Percentiles rank a stretch among this genome's conserved stretches.
Evolutionary conservation across 2,888 invertebrate species (phyloP).

Genomic region (Hypolimnas misippus): DNA sequence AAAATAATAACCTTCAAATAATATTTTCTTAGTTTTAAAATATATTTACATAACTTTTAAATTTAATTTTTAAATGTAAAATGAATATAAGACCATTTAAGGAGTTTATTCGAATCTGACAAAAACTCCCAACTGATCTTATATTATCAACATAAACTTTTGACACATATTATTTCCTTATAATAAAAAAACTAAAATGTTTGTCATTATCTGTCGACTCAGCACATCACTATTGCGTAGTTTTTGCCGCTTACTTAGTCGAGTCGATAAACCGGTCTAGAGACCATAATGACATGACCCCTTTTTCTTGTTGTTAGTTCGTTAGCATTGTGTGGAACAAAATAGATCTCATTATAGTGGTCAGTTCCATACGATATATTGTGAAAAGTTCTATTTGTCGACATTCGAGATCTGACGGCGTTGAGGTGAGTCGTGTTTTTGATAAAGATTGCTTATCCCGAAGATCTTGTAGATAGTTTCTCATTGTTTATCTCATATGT

Average conservation of each 20-base stretch:
- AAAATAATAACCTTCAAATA: too few species aligned
- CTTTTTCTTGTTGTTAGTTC: constrained; percentile 15
- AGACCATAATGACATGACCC: constrained; percentile 35
- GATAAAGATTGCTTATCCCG: constrained; percentile 10
- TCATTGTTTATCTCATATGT: not conserved
- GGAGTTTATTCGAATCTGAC: too few species aligned
- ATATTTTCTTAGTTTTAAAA: too few species aligned
- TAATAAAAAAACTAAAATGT: constrained; percentile 2
- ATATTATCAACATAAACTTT: not conserved
- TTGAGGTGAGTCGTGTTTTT: constrained; percentile 55
- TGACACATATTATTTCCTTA: not conserved
- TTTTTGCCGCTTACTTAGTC: constrained; percentile 33
- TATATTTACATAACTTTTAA: too few species aligned
- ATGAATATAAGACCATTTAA: too few species aligned
- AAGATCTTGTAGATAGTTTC: not conserved
- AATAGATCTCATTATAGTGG: constrained; percentile 40
- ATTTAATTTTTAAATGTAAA: too few species aligned
- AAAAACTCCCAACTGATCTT: not conserved
- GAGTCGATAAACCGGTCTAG: constrained; percentile 42
- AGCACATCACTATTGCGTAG: constrained; percentile 29
- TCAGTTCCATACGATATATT: constrained; percentile 35
- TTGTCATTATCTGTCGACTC: not conserved
- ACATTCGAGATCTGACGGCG: constrained; percentile 48
- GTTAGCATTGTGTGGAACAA: constrained; percentile 29
- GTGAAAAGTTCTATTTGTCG: constrained; percentile 18